Evolutionary conservation across 2,888 invertebrate species (phyloP).

Genomic region (Clepsis dumicolana): DNA sequence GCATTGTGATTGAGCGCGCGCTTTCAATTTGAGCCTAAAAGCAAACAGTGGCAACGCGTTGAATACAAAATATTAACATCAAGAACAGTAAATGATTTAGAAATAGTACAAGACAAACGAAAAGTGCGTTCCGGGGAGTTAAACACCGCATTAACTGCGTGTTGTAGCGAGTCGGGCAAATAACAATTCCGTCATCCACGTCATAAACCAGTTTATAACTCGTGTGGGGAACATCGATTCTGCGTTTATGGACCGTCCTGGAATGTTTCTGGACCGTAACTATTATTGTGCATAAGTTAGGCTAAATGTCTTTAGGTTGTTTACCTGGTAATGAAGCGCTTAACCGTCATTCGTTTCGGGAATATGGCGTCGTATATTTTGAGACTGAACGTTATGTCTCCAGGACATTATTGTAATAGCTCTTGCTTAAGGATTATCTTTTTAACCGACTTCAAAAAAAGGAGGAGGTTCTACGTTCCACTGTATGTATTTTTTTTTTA

Average conservation of each 20-base stretch:
- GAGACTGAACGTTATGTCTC: slow-evolving; percentile 24
- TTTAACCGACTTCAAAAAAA: too few species aligned
- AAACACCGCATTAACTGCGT: slow-evolving; percentile 36
- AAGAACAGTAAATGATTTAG: slow-evolving; percentile 19
- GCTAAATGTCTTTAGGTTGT: slow-evolving; percentile 32
- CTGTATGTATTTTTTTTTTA: too few species aligned
- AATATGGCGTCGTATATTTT: slow-evolving; percentile 7
- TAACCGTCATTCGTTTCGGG: slow-evolving; percentile 22
- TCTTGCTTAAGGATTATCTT: background rate
- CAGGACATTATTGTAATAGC: background rate
- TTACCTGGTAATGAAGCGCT: slow-evolving; percentile 23
- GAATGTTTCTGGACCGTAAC: slow-evolving; percentile 30
- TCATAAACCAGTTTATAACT: slow-evolving; percentile 67
- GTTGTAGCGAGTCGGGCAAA: slow-evolving; percentile 52
- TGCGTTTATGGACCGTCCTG: slow-evolving; percentile 49
- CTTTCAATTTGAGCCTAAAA: background rate
- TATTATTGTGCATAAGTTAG: slow-evolving; percentile 33
- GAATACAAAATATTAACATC: slow-evolving; percentile 6
- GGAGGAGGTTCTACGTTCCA: too few species aligned
- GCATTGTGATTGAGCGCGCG: background rate
- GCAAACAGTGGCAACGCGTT: background rate
- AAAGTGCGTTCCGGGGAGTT: slow-evolving; percentile 28
- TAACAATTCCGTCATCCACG: slow-evolving; percentile 63
- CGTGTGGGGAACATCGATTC: slow-evolving; percentile 54
- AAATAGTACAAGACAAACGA: slow-evolving; percentile 38